Conservation (phyloP, 2,888 invertebrate species). For the Hetaerina titia region DNA sequence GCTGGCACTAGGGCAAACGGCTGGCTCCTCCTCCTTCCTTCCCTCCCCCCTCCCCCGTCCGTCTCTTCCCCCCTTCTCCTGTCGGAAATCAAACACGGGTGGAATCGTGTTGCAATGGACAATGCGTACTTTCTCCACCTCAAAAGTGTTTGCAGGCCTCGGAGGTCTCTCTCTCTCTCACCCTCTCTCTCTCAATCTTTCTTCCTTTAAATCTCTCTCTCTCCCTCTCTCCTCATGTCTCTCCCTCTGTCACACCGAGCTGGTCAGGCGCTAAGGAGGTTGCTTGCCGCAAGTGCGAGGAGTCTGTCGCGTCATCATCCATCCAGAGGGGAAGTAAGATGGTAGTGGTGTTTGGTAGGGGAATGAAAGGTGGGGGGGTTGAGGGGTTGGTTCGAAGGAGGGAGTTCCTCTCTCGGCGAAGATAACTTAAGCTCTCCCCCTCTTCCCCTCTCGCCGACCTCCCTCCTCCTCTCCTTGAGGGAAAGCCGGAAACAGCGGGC, state of each 20-base stretch:
- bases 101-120: conserved; percentile 55
- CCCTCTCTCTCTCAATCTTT: neutral
- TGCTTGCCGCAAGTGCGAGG: too few relatives aligned
- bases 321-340: neutral
- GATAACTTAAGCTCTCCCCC: neutral
- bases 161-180: neutral
- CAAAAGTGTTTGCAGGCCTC: neutral
- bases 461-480: neutral
- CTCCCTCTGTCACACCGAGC: too few relatives aligned
- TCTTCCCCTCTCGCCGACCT: neutral
- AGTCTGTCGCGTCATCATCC: too few relatives aligned
- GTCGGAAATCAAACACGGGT: conserved; percentile 44
- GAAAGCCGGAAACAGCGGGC: conserved; percentile 50
- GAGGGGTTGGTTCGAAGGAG: neutral
- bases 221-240: neutral
- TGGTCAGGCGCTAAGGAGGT: too few relatives aligned
- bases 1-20: neutral
- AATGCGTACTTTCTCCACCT: conserved; percentile 54
- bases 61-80: neutral
- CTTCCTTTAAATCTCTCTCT: neutral
- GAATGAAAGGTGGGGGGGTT: neutral
- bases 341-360: too few relatives aligned
- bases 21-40: neutral
- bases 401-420: too few relatives aligned
- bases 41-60: neutral